Evolutionary conservation across 2,888 invertebrate genomes (phyloP).

Genomic region (Merodon equestris): DNA sequence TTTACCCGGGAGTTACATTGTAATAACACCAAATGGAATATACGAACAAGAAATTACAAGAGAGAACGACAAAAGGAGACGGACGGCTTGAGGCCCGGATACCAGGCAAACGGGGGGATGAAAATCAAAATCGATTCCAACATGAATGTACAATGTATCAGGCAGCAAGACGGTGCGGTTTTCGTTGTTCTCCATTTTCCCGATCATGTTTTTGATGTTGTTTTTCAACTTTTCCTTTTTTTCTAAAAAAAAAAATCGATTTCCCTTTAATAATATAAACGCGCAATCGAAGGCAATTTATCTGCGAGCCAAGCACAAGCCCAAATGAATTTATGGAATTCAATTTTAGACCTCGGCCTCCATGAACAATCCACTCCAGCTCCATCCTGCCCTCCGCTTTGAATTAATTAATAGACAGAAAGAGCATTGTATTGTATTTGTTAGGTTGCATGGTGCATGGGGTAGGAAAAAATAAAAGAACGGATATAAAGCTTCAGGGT

Average conservation of each 20-base stretch:
- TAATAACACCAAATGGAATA: conserved; percentile 60
- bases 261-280: conserved; percentile 65
- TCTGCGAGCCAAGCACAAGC: conserved; percentile 44
- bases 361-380: neutral
- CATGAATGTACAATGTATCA: conserved; percentile 60
- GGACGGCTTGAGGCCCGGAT: no score
- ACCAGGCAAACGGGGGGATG: no score
- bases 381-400: conserved; percentile 37
- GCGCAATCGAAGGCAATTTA: conserved; percentile 68
- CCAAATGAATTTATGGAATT: conserved; percentile 67
- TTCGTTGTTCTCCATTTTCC: conserved; percentile 55
- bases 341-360: conserved; percentile 51
- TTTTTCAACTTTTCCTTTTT: conserved; percentile 10
- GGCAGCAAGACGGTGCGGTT: conserved; percentile 66
- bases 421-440: conserved; percentile 26
- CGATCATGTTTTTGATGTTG: conserved; percentile 20
- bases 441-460: neutral
- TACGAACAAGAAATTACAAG: conserved; percentile 63
- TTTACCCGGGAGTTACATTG: conserved; percentile 53
- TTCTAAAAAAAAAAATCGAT: conserved; percentile 51
- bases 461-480: conserved; percentile 9
- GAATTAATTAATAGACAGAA: conserved; percentile 63
- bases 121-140: conserved; percentile 59
- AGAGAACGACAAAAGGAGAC: conserved; percentile 4
- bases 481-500: neutral